A percentile compares a stretch with the other conserved stretches of the same genome.
Conservation (phyloP, 2,888 invertebrate species). For the Scaptomyza cyrtandrae region DNA sequence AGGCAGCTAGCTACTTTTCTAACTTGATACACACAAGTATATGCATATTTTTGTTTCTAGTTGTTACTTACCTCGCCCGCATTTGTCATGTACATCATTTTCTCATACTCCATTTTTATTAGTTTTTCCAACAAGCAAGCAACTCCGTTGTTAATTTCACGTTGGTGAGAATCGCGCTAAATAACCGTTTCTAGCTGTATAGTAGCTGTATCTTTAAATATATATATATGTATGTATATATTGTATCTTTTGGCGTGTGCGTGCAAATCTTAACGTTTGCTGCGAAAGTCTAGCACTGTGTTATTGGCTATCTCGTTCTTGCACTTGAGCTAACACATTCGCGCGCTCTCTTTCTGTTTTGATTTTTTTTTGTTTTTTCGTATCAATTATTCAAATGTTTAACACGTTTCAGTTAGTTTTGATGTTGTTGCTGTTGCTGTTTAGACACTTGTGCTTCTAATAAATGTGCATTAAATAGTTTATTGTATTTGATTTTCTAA, state of each 20-base stretch:
- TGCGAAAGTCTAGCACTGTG: constrained; percentile 69
- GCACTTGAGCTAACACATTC: constrained; percentile 22
- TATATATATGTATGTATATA: constrained; percentile 5
- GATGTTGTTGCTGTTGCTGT: constrained; percentile 16
- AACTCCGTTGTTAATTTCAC: not conserved
- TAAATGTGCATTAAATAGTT: constrained; percentile 40
- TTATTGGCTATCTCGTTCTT: constrained; percentile 54
- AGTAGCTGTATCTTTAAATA: constrained; percentile 21
- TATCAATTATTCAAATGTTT: constrained; percentile 40
- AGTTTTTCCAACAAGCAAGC: constrained; percentile 14
- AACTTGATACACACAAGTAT: too few species aligned
- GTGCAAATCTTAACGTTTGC: constrained; percentile 61
- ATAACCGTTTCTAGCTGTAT: constrained; percentile 13
- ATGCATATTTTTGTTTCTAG: not conserved
- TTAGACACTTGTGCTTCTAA: constrained; percentile 52
- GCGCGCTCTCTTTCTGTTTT: constrained; percentile 47
- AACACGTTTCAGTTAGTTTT: constrained; percentile 41
- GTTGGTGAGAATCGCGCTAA: constrained; percentile 31
- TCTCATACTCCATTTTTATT: constrained; percentile 78
- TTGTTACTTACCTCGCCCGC: constrained; percentile 65
- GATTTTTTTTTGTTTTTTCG: constrained; percentile 19
- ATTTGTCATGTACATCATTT: constrained; percentile 70
- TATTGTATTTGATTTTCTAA: constrained; percentile 8
- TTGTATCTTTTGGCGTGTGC: constrained; percentile 46
- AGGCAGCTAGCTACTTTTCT: not conserved